phyloP scores from a whole-genome alignment of 2,797 vertebrate species.

The Xyrichtys novacula region DNA sequence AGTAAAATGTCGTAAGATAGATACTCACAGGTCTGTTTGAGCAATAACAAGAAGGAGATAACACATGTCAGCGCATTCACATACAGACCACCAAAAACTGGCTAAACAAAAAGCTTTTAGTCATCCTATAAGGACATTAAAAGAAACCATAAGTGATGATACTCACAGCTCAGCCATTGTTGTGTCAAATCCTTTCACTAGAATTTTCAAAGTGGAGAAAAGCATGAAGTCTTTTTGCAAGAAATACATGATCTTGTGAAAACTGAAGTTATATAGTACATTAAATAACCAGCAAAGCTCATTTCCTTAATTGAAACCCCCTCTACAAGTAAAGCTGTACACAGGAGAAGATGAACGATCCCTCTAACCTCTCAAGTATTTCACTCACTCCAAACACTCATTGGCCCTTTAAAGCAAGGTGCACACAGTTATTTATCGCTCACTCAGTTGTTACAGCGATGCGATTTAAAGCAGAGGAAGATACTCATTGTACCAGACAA shows the following conservation, averaged over 20 bases:
- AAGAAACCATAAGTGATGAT: conserved; percentile 14
- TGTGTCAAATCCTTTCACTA: conserved; percentile 26
- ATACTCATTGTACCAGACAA: background rate
- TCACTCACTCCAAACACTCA: conserved; percentile 32
- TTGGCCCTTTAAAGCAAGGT: conserved; percentile 24
- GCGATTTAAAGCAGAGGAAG: background rate
- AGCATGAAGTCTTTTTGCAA: background rate
- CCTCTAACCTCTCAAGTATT: conserved; percentile 29
- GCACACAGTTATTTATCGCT: conserved; percentile 37
- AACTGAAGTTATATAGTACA: background rate
- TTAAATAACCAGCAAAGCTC: background rate
- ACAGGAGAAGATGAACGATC: conserved; percentile 19
- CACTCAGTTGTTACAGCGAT: background rate
- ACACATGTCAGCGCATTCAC: conserved; percentile 4
- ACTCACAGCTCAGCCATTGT: conserved; percentile 78
- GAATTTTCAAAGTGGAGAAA: conserved; percentile 12
- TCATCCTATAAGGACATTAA: background rate
- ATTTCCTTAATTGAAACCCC: conserved; percentile 4
- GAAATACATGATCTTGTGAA: background rate
- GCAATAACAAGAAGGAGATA: conserved; percentile 17
- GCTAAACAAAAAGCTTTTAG: background rate
- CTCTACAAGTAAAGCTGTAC: conserved; percentile 13
- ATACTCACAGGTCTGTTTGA: conserved; percentile 69
- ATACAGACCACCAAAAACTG: background rate
- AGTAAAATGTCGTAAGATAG: background rate